phyloP scores from a whole-genome alignment of 2,797 vertebrate species.

The Argya squamiceps region DNA sequence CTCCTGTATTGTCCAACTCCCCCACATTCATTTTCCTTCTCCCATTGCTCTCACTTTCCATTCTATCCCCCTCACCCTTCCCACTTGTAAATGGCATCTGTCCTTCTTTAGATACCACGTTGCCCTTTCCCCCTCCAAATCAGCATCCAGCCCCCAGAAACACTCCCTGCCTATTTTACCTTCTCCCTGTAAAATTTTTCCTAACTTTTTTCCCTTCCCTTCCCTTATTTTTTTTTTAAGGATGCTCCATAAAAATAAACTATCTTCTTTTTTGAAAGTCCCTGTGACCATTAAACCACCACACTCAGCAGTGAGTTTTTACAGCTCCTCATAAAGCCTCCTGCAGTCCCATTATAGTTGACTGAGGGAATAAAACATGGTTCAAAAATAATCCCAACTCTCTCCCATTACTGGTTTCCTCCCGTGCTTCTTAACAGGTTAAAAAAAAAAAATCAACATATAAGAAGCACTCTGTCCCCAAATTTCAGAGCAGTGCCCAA shows the following conservation, averaged over 20 bases:
- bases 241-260: constrained; percentile 59
- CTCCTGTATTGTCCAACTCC: background rate
- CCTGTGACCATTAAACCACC: constrained; percentile 34
- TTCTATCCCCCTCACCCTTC: background rate
- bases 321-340: constrained; percentile 61
- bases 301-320: constrained; percentile 37
- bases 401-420: background rate
- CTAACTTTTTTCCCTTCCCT: background rate
- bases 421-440: background rate
- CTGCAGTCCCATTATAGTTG: constrained; percentile 50
- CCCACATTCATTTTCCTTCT: background rate
- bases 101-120: background rate
- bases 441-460: background rate
- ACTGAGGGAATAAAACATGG: constrained; percentile 38
- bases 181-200: background rate
- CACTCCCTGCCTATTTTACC: background rate
- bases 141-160: background rate
- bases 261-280: constrained; percentile 7
- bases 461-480: background rate
- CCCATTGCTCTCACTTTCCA: background rate
- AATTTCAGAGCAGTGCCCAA: background rate
- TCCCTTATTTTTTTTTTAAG: background rate
- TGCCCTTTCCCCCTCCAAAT: background rate
- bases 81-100: background rate
- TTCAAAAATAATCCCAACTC: constrained; percentile 27